Base-by-base conservation (phyloP, 2,888 invertebrate genomes). In the Coleophora deauratella region DNA sequence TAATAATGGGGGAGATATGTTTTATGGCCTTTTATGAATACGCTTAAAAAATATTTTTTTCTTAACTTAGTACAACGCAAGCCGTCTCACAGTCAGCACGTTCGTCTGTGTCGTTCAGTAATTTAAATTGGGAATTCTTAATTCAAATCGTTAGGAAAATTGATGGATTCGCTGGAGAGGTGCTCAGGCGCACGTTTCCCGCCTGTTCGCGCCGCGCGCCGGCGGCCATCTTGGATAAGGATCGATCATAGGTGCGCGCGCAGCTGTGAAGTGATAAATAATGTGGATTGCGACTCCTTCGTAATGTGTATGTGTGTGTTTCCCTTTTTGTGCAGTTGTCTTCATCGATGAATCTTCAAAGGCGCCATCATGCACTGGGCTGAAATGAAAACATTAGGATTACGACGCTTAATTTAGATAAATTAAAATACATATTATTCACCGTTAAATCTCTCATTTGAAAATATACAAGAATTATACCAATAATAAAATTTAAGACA, bases 1-100 rank as follows among this genome's bases (percentile, higher is more conserved):
- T 82, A 85, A 86, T 86, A 85, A 84, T 82, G 78, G 84, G 85
- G 84, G 84, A 85, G 80, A 69, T 75, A 80, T 84, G 78, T 79
- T 85, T 86, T 84, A 84, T 84, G 81, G 70, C 62, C 70, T 74
- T 72, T 78, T 84, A 75, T 81, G 80, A 81, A 84, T 82, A 75
- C 73, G 71, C 61, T 69, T 60, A 61, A 59, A 59, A 66, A 53
- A 50, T 47, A 47, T 71, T 79, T 80, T 84, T 80, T 76, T 69
- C n/a, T 68, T 60, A 59, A 66, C 73, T 84, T 79, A 85, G 84
- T 85, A 60, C 69, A 65, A 59, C 62, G 55, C 69, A 73, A 69
- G 73, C 72, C 69, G 69, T 70, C 61, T 58, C 52, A 55, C 68
- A 62, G 79, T 54, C 51, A 66, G 66, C 78, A 85, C 82, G 84